Base-by-base conservation (phyloP, 2,113 vertebrate species). In the Morone saxatilis region DNA sequence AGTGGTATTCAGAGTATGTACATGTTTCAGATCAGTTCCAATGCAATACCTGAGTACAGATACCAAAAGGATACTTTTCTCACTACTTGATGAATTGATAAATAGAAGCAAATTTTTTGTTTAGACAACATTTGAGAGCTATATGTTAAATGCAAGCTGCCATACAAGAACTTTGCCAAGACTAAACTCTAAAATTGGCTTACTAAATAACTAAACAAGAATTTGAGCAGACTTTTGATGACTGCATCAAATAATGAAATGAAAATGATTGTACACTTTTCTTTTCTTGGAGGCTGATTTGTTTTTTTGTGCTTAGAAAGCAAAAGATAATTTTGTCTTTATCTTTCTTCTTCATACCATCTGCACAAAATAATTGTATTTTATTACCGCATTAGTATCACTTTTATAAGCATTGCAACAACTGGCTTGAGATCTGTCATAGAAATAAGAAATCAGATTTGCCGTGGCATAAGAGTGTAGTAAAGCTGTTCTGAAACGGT, bases 1-100 rank as follows among this genome's bases (percentile, higher is more conserved):
- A 31, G 31, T 31, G 68, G 71, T 57, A 66, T 90, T 73, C 67
- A 57, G 60, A 76, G 56, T 63, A 65, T 82, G 67, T 81, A 3
- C 17, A 40, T 63, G 70, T 50, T 48, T 66, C 70, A 40, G 59
- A 17, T 81, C 14, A 47, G 41, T 31, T 4, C 31, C 6, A 14
- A 36, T 61, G 14, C 22, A 12, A 13, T 31, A 31, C 31, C 31
- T 31, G 31, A 7, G 2, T n/a, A 40, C 19, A 38, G 17, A 59
- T n/a, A 45, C 9, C 9, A 67, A 53, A 78, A 38, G 4, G 4
- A 72, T 62, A 9, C 0, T 62, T 50, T 45, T 62, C 16, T 36
- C 3, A 50, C 2, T 22, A 19, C 17, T 13, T 65, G 20, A 19
- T 19, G 13, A n/a, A n/a, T 47, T 38, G 38, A 45, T 54, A 36